phyloP scores from a whole-genome alignment of 2,888 invertebrate genomes.

The Limnephilus rhombicus region DNA sequence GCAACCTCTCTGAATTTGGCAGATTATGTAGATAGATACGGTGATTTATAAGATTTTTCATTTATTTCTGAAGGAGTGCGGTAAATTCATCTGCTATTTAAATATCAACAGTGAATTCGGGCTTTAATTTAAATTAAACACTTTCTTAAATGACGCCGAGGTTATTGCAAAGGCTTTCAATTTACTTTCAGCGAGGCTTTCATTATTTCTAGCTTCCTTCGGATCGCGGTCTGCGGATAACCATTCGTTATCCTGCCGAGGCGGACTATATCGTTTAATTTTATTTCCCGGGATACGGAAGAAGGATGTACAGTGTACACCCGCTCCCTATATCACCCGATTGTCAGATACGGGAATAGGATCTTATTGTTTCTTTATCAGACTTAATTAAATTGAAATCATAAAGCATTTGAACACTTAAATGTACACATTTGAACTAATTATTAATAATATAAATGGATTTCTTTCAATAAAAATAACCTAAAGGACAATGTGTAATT shows the following conservation, averaged over 20 bases:
- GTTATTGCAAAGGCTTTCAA: conserved; percentile 61
- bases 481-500: no score
- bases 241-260: conserved; percentile 57
- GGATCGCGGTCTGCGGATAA: conserved; percentile 56
- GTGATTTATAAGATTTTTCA: not conserved
- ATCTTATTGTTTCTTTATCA: conserved; percentile 43
- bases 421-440: not conserved
- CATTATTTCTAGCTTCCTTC: conserved; percentile 58
- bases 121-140: conserved; percentile 61
- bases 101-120: conserved; percentile 45
- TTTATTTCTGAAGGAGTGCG: not conserved
- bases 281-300: conserved; percentile 57
- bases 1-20: not conserved
- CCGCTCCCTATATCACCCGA: conserved; percentile 47
- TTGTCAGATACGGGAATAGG: conserved; percentile 41
- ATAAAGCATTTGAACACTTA: not conserved
- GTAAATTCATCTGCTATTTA: conserved; percentile 43
- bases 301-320: conserved; percentile 52
- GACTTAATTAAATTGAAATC: conserved; percentile 36
- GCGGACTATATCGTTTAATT: conserved; percentile 60
- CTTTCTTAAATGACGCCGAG: conserved; percentile 58
- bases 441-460: no score
- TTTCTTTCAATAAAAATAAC: no score
- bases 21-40: not conserved
- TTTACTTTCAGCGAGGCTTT: conserved; percentile 60